These are phyloP conservation scores for Graptemys geographica DNA, from an alignment of 2,797 vertebrate genomes.

Conservation along the genomic window DNA sequence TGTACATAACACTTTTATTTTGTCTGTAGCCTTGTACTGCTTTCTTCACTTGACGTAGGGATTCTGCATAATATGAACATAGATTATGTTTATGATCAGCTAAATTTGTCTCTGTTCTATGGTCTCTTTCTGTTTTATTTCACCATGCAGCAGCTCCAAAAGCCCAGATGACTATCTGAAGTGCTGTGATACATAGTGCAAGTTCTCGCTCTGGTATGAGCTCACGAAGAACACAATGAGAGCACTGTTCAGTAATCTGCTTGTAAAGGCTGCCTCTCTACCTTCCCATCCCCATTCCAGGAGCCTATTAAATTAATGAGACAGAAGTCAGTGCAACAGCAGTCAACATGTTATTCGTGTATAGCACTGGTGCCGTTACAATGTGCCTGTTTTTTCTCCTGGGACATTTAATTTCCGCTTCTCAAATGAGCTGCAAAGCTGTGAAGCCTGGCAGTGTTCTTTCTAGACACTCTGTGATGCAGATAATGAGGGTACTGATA, in stretches of 20 bases:
- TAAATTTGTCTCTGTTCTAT: constrained; percentile 24
- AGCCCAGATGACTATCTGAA: constrained; percentile 48
- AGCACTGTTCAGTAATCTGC: constrained; percentile 62
- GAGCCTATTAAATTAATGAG: constrained; percentile 94
- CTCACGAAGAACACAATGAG: neutral
- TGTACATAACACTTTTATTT: constrained; percentile 14
- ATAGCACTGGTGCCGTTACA: constrained; percentile 79
- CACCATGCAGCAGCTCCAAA: constrained; percentile 8
- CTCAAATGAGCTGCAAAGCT: constrained; percentile 93
- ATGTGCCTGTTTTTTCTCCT: constrained; percentile 84
- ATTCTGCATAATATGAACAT: neutral
- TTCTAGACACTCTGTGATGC: constrained; percentile 89
- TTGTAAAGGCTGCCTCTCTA: constrained; percentile 75
- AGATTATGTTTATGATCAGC: constrained; percentile 20
- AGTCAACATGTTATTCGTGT: constrained; percentile 83
- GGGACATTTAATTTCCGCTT: constrained; percentile 97
- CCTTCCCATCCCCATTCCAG: constrained; percentile 78
- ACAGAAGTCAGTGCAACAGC: constrained; percentile 83
- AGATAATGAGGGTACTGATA: constrained; percentile 97
- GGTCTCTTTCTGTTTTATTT: constrained; percentile 22
- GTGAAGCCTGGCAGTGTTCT: constrained; percentile 86
- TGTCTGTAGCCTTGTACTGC: neutral
- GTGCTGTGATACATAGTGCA: neutral
- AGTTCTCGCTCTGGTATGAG: constrained; percentile 35
- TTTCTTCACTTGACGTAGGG: neutral